Percentiles rank a stretch among this genome's conserved stretches.
Conservation (phyloP, 2,888 invertebrate genomes). For the Philaethria dido region DNA sequence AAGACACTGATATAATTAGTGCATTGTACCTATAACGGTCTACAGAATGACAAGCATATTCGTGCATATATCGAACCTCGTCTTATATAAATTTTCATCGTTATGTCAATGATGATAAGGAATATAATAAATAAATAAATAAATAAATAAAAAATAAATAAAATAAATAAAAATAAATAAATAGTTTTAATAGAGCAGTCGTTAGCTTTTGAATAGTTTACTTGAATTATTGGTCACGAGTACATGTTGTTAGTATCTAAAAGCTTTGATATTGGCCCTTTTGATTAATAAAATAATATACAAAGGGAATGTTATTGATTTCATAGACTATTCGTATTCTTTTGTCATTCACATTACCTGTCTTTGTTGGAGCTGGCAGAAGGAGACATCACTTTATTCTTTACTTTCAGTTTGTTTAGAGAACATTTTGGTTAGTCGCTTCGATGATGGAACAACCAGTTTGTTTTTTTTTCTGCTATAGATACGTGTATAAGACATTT, state of each 20-base stretch:
- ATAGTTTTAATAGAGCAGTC: constrained; percentile 21
- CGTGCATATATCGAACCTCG: constrained; percentile 46
- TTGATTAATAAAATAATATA: constrained; percentile 63
- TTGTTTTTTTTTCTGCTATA: too few relatives aligned
- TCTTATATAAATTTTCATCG: constrained; percentile 48
- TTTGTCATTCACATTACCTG: too few relatives aligned
- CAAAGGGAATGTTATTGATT: background rate
- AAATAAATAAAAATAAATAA: too few relatives aligned
- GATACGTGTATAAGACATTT: too few relatives aligned
- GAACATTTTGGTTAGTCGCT: too few relatives aligned
- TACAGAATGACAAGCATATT: constrained; percentile 53
- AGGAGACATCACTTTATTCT: too few relatives aligned
- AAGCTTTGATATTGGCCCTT: constrained; percentile 57
- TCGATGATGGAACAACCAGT: too few relatives aligned
- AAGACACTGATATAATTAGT: constrained; percentile 82
- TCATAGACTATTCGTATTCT: background rate
- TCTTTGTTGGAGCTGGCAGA: too few relatives aligned
- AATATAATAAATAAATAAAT: too few relatives aligned
- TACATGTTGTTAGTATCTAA: constrained; percentile 71
- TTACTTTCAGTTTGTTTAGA: too few relatives aligned
- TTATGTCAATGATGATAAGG: constrained; percentile 43
- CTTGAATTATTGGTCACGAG: constrained; percentile 71
- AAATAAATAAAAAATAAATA: too few relatives aligned
- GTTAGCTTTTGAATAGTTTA: constrained; percentile 58
- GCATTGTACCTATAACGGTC: constrained; percentile 75